phyloP scores from a whole-genome alignment of 2,113 vertebrate species.

The Anarhynchus alexandrinus region DNA sequence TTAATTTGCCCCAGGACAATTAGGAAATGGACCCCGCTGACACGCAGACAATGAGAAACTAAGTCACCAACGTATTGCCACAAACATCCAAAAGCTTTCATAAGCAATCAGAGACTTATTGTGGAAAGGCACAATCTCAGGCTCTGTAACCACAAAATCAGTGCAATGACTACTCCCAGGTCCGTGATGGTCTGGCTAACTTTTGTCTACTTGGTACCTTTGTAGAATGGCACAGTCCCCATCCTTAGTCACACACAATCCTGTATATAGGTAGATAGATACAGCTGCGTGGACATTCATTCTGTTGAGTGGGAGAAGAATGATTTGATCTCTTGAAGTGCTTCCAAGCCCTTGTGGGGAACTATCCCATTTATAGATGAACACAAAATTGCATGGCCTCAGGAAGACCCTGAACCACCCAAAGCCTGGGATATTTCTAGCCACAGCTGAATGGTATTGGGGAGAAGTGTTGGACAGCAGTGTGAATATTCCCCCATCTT shows the following conservation, averaged over 20 bases:
- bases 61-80: not conserved
- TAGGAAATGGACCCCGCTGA: not conserved
- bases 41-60: not conserved
- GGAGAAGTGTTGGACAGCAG: not conserved
- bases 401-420: not conserved
- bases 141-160: not conserved
- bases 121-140: not conserved
- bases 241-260: not conserved
- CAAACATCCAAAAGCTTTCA: not conserved
- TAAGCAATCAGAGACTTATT: not conserved
- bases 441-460: rapidly evolving
- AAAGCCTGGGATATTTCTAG: not conserved
- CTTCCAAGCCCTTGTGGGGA: not conserved
- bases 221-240: not conserved
- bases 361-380: not conserved
- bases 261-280: not conserved
- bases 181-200: not conserved
- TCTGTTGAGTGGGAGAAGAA: not conserved
- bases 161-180: not conserved
- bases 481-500: not conserved
- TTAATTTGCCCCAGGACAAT: not conserved
- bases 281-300: not conserved
- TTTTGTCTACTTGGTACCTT: not conserved
- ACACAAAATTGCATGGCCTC: not conserved
- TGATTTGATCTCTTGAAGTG: not conserved